Evolutionary conservation across 2,797 vertebrate species (phyloP).

Genomic region (Oreochromis mossambicus): DNA sequence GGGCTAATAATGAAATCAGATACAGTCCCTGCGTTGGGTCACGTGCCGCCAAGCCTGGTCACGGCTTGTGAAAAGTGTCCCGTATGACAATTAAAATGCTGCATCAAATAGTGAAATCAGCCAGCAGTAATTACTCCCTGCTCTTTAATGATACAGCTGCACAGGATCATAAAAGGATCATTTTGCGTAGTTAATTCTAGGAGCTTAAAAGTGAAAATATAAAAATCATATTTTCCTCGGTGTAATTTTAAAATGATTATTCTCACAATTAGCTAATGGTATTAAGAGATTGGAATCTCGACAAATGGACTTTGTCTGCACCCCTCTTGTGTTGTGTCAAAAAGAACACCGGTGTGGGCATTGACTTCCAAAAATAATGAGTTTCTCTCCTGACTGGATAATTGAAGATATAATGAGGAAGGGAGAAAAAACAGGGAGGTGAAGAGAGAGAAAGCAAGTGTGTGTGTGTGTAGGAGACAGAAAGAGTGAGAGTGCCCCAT

Average conservation of each 20-base stretch:
- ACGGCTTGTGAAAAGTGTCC: constrained; percentile 29
- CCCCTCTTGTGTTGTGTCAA: constrained; percentile 63
- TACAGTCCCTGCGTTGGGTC: constrained; percentile 60
- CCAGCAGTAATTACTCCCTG: constrained; percentile 23
- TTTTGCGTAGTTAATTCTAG: constrained; percentile 1
- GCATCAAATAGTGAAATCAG: constrained; percentile 33
- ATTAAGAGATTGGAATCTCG: constrained; percentile 47
- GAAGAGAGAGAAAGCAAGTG: constrained; percentile 15
- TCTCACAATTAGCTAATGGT: constrained; percentile 40
- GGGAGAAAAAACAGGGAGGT: constrained; percentile 25
- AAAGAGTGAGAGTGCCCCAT: constrained; percentile 56
- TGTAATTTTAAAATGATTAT: constrained; percentile 34
- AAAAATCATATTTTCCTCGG: constrained; percentile 21
- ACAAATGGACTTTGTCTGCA: constrained; percentile 59
- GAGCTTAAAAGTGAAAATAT: constrained; percentile 15
- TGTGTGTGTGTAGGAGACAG: background rate
- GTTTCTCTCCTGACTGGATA: constrained; percentile 61
- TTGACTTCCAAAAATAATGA: constrained; percentile 64
- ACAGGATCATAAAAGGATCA: background rate
- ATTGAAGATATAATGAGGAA: constrained; percentile 61
- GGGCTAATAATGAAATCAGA: constrained; percentile 79
- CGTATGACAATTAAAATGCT: constrained; percentile 52
- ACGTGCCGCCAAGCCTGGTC: constrained; percentile 51
- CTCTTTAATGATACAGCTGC: constrained; percentile 16
- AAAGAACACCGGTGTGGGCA: constrained; percentile 35